Evolutionary conservation across 1,140 invertebrate genomes (phyloP).

Genomic region (Bacillus rossius): DNA sequence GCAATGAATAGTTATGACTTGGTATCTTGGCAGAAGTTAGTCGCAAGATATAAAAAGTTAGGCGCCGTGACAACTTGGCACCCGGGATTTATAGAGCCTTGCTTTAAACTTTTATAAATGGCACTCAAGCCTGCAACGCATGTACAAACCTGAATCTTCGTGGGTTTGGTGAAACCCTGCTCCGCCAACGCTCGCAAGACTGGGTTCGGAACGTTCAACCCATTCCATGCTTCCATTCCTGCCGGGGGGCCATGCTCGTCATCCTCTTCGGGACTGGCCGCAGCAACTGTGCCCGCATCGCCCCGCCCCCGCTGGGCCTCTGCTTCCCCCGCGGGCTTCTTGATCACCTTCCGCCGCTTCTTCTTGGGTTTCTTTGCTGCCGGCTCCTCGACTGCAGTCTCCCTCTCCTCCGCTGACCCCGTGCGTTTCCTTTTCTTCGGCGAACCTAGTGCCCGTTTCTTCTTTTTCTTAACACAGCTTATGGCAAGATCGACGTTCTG

Average conservation of each 20-base stretch:
- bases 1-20: too few species aligned
- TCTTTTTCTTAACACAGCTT: too few species aligned
- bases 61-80: too few species aligned
- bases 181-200: conserved; percentile 70
- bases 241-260: background rate
- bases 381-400: background rate
- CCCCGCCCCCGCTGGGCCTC: background rate
- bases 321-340: background rate
- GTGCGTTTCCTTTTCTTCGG: too few species aligned
- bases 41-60: too few species aligned
- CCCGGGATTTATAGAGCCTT: too few species aligned
- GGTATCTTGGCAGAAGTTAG: too few species aligned
- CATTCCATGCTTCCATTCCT: conserved; percentile 63
- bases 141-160: conserved; percentile 75
- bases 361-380: background rate
- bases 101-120: too few species aligned
- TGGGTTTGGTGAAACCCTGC: conserved; percentile 73
- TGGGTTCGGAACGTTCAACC: conserved; percentile 57
- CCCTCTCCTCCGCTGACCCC: too few species aligned
- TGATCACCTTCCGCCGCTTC: background rate
- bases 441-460: too few species aligned
- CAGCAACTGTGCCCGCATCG: background rate
- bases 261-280: background rate
- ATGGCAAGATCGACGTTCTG: too few species aligned
- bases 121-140: too few species aligned